Percentiles rank a stretch among this genome's conserved stretches.
These are phyloP conservation scores for Microcaecilia unicolor DNA, from an alignment of 2,797 vertebrate species.

Conservation along the genomic window DNA sequence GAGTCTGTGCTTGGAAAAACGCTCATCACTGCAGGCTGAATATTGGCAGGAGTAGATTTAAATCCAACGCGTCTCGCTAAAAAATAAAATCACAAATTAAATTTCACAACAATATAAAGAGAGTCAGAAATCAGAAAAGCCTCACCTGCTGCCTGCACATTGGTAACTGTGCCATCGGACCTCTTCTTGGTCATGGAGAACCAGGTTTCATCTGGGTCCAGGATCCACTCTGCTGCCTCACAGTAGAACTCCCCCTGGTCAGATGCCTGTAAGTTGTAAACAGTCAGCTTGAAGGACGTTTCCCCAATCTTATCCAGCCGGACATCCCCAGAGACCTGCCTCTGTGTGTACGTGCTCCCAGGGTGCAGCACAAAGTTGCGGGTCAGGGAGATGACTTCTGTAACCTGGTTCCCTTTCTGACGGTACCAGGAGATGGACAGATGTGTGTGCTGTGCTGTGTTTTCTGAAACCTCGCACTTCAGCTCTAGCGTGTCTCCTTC, in stretches of 20 bases:
- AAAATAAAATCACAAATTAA: no score
- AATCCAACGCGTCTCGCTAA: no score
- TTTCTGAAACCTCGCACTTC: constrained; percentile 77
- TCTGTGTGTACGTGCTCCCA: constrained; percentile 71
- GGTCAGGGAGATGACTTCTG: constrained; percentile 80
- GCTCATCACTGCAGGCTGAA: no score
- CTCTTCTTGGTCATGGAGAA: constrained; percentile 88
- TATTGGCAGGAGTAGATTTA: no score
- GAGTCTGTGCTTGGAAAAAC: no score
- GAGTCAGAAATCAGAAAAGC: constrained; percentile 7
- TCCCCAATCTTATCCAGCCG: constrained; percentile 83
- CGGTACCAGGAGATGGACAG: constrained; percentile 85
- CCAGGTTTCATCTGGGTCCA: constrained; percentile 84
- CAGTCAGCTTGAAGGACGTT: constrained; percentile 75
- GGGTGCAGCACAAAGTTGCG: constrained; percentile 81
- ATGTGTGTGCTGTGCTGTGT: constrained; percentile 82
- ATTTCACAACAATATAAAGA: no score
- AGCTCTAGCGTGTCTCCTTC: constrained; percentile 84
- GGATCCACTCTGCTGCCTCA: constrained; percentile 90
- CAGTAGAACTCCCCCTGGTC: constrained; percentile 94
- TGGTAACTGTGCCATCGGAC: constrained; percentile 76
- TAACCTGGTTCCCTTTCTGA: constrained; percentile 57
- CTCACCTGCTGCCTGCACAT: constrained; percentile 85
- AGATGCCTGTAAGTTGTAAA: constrained; percentile 83
- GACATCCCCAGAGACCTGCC: constrained; percentile 78